phyloP scores from a whole-genome alignment of 2,113 vertebrate species.

The Eupsittula cactorum region DNA sequence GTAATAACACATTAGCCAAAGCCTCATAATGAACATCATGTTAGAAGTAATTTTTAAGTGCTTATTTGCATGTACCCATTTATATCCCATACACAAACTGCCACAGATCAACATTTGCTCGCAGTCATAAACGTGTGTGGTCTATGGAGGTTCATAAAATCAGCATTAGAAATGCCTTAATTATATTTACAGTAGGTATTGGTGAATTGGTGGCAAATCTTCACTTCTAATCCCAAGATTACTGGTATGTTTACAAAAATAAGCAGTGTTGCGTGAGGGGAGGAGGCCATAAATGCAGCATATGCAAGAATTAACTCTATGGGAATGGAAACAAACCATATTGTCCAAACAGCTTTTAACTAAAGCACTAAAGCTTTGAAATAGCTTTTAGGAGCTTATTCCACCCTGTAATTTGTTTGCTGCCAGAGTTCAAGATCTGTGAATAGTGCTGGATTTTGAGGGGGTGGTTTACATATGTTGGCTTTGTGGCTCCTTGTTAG shows the following conservation, averaged over 20 bases:
- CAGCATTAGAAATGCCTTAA: neutral
- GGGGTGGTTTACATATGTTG: constrained; percentile 21
- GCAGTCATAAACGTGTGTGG: neutral
- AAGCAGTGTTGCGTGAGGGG: neutral
- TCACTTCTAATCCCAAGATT: neutral
- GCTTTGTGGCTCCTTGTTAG: neutral
- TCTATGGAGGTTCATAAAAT: neutral
- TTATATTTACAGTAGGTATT: neutral
- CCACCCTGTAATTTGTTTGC: constrained; percentile 11
- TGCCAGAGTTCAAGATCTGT: neutral
- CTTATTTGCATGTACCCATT: neutral
- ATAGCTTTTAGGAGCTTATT: neutral
- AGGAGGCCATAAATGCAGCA: neutral
- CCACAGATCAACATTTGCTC: neutral
- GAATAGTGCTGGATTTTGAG: neutral
- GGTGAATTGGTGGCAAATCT: neutral
- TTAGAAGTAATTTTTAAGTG: neutral
- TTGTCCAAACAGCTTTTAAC: neutral
- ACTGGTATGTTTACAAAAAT: neutral
- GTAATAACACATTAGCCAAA: neutral
- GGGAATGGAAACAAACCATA: neutral
- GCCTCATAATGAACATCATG: neutral
- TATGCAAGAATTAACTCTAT: neutral
- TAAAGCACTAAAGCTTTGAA: neutral
- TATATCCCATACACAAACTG: neutral